Base-by-base conservation (phyloP, 2,888 invertebrate genomes). In the Pseudococcus longispinus region DNA sequence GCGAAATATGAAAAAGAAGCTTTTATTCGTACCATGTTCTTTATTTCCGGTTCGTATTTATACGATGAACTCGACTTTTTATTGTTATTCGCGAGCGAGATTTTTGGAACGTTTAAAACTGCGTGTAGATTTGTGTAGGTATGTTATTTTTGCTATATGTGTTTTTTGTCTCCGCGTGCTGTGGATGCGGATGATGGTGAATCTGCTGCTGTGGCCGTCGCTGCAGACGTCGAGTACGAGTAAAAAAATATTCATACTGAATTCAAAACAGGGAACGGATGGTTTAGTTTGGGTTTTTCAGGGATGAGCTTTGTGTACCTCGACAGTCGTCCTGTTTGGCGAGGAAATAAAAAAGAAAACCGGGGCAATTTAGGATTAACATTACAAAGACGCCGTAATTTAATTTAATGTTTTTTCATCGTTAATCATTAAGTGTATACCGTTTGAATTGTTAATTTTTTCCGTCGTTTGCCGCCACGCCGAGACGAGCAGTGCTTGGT, bases 401-500 rank as follows among this genome's bases (percentile, higher is more conserved):
- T 80, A 80, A 80, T 80, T 80, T 80, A 80, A 80, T 80, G 77
- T 80, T 80, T 80, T 80, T 80, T 80, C 77, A 80, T 80, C 77
- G 77, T 80, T 80, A 80, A 42, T 80, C 77, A 37, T 80, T 42
- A 42, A 80, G 77, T 80, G 42, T 80, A 80, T 80, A 80, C 42
- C 77, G 77, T 80, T 80, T 80, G 77, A 80, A 80, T 42, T 80
- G 77, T 80, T 80, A 80, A 80, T 80, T 80, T 80, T 42, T 42
- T 80, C 77, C 42, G 32, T 42, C 77, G 29, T 80, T 80, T 80
- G 70, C 70, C 29, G 70, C 70, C 70, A 70, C 29, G 15, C 70
- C 70, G 26, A 26, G 70, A 29, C 70, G 70, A 70, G 70, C 70
- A 70, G 29, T 70, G 70, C 70, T 70, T 70, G 70, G 70, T 70